Conservation (phyloP, 2,797 vertebrate genomes). For the Pelobates cultripes region DNA sequence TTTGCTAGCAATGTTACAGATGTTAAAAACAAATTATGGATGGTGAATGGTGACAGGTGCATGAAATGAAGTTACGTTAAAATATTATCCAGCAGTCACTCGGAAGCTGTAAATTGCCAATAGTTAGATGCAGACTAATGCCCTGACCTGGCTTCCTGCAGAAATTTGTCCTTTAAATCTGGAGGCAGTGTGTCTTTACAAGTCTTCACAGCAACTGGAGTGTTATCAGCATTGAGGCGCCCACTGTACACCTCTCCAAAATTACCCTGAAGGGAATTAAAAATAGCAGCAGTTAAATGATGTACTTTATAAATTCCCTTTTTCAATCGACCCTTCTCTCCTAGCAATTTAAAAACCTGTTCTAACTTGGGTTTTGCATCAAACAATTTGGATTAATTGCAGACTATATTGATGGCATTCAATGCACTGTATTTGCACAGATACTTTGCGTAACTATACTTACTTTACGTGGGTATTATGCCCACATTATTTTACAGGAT, state of each 20-base stretch:
- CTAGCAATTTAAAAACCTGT: no score
- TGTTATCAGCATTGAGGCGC: slow-evolving; percentile 82
- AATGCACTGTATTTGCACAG: no score
- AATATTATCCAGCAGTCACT: neutral
- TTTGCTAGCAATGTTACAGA: slow-evolving; percentile 14
- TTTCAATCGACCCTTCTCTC: no score
- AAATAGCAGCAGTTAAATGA: neutral
- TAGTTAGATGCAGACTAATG: neutral
- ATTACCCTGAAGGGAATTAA: slow-evolving; percentile 81
- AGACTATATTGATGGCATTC: no score
- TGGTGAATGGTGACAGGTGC: neutral
- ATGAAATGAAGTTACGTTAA: neutral
- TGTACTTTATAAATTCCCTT: no score
- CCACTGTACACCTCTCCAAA: slow-evolving; percentile 95
- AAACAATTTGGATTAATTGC: no score
- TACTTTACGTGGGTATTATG: no score
- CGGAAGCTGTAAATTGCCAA: slow-evolving; percentile 12
- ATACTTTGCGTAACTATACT: no score
- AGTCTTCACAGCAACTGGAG: slow-evolving; percentile 88
- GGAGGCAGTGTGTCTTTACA: slow-evolving; percentile 88
- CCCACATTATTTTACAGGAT: no score
- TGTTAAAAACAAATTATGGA: slow-evolving; percentile 30
- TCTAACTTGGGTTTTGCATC: no score
- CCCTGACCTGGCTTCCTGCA: slow-evolving; percentile 92
- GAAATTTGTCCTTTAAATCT: slow-evolving; percentile 91